A percentile compares a stretch with the other conserved stretches of the same genome.
These are phyloP conservation scores for Bungarus multicinctus DNA, from an alignment of 2,113 vertebrate genomes.

Conservation along the genomic window DNA sequence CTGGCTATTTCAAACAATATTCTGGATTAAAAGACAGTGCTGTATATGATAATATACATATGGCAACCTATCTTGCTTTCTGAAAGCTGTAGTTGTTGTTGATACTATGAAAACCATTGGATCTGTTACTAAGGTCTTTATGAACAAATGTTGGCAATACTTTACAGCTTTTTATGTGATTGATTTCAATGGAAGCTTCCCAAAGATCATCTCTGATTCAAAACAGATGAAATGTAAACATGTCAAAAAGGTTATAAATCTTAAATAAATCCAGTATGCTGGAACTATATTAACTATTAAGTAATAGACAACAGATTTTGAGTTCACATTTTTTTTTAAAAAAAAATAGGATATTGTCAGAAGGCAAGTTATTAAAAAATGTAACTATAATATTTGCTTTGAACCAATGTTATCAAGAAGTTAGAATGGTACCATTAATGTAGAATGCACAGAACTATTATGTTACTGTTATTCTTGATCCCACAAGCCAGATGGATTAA, in stretches of 20 bases:
- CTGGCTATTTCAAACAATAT: neutral
- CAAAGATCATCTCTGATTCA: neutral
- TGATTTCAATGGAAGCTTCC: neutral
- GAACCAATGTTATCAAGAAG: neutral
- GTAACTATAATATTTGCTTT: neutral
- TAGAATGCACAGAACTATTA: neutral
- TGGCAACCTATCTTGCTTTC: neutral
- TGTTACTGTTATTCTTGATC: neutral
- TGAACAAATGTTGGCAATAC: neutral
- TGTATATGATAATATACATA: neutral
- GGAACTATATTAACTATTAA: neutral
- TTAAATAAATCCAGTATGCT: slow-evolving; percentile 33
- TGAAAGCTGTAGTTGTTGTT: neutral
- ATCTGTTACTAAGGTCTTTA: neutral
- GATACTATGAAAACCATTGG: neutral
- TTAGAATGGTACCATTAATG: slow-evolving; percentile 8
- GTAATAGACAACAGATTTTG: slow-evolving; percentile 21
- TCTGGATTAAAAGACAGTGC: neutral
- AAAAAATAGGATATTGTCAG: slow-evolving; percentile 12
- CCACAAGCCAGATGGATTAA: neutral
- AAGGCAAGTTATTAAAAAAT: neutral
- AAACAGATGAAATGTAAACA: slow-evolving; percentile 19
- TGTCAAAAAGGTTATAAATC: neutral
- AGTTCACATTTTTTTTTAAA: neutral
- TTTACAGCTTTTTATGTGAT: neutral